Percentiles rank a stretch among this genome's conserved stretches.
Evolutionary conservation across 2,888 invertebrate species (phyloP).

Genomic region (Urechis unicinctus): DNA sequence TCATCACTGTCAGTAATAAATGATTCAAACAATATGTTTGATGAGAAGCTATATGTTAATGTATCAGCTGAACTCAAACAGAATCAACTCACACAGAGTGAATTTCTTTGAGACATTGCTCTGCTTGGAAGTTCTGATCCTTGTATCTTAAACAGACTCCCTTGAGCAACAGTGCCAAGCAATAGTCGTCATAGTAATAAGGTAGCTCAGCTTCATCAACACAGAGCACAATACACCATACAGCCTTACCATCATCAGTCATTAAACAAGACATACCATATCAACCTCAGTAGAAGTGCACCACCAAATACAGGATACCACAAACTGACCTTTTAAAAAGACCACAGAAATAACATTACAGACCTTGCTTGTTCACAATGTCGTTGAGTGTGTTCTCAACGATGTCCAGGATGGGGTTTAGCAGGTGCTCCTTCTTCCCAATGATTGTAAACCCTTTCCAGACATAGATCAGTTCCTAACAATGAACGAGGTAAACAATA

Average conservation of each 20-base stretch:
- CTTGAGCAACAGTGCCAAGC: conserved; percentile 69
- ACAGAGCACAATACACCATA: too few species aligned
- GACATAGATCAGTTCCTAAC: conserved; percentile 74
- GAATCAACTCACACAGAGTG: not conserved
- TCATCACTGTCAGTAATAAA: too few species aligned
- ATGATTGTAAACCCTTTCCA: conserved; percentile 88
- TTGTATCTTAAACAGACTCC: conserved; percentile 77
- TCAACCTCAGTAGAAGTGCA: not conserved
- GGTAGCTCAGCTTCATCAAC: not conserved
- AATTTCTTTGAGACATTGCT: conserved; percentile 39
- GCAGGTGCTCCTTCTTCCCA: conserved; percentile 61
- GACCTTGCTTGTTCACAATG: conserved; percentile 25
- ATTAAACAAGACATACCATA: too few species aligned
- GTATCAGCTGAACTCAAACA: conserved; percentile 11
- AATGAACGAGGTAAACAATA: not conserved
- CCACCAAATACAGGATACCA: not conserved
- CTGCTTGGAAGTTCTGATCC: conserved; percentile 69
- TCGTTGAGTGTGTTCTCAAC: conserved; percentile 47
- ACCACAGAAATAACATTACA: not conserved
- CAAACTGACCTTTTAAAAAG: not conserved
- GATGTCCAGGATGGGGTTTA: conserved; percentile 42
- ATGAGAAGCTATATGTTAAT: not conserved
- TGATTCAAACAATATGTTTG: too few species aligned
- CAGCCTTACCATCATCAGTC: too few species aligned
- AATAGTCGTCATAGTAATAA: conserved; percentile 52